Percentiles rank a stretch among this genome's conserved stretches.
Conservation (phyloP, 2,113 vertebrate genomes). For the Felis catus region DNA sequence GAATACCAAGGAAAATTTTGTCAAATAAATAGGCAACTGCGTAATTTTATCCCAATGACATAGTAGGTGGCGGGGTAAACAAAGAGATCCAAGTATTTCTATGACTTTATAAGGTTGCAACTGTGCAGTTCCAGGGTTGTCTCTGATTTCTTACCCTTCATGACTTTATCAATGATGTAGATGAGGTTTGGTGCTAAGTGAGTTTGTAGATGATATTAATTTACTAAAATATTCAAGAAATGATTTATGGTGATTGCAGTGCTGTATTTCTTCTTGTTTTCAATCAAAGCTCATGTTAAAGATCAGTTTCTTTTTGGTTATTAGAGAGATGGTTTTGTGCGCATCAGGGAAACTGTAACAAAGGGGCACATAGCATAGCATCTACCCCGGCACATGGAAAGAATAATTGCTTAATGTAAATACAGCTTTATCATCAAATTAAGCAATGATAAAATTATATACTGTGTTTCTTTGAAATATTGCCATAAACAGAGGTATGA, state of each 20-base stretch:
- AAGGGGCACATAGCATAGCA: background rate
- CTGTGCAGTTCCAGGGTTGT: rapidly evolving
- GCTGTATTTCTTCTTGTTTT: background rate
- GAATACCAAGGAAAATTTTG: background rate
- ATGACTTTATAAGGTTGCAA: background rate
- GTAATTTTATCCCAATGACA: background rate
- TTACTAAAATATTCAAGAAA: background rate
- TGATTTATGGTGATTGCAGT: background rate
- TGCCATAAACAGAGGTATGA: background rate
- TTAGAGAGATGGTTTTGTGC: background rate
- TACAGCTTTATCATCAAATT: background rate
- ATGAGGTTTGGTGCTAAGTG: background rate
- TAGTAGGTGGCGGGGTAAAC: background rate
- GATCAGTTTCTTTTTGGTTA: background rate
- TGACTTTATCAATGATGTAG: background rate
- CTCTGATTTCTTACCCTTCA: background rate
- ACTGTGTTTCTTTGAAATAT: background rate
- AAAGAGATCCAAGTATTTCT: background rate
- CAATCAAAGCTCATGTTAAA: background rate
- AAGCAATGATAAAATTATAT: no score
- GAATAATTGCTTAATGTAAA: background rate
- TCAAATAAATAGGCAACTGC: background rate
- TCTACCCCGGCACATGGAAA: background rate
- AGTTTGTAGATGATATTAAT: background rate
- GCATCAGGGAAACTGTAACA: background rate